phyloP scores from a whole-genome alignment of 2,113 vertebrate species.

The Dipodomys spectabilis region DNA sequence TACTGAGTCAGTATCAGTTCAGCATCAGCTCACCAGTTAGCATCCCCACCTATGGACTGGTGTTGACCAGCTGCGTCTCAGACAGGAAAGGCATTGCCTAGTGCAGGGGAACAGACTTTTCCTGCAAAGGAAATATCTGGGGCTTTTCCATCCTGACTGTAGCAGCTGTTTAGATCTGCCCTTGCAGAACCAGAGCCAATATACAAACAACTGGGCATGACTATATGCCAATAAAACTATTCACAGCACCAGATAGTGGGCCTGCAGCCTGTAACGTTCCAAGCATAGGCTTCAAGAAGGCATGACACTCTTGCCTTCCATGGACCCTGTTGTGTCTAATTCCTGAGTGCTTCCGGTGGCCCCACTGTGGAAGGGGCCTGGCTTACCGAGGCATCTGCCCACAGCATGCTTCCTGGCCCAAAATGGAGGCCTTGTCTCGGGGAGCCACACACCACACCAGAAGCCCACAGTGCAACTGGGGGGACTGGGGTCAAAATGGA shows the following conservation, averaged over 20 bases:
- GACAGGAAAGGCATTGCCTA: not conserved
- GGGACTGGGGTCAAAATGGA: no score
- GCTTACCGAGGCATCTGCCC: no score
- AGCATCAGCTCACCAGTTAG: not conserved
- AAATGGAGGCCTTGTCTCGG: not conserved
- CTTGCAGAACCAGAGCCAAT: not conserved
- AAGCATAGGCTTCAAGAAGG: not conserved
- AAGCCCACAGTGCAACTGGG: not conserved
- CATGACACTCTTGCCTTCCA: not conserved
- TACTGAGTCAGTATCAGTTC: not conserved
- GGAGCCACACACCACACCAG: rapidly evolving
- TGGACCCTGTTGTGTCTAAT: not conserved
- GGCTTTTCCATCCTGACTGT: not conserved
- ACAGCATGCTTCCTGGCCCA: not conserved
- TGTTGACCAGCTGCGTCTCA: not conserved
- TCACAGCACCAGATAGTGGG: not conserved
- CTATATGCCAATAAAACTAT: not conserved
- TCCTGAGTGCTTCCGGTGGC: not conserved
- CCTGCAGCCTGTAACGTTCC: not conserved
- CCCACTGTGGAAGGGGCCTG: not conserved
- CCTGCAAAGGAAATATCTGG: not conserved
- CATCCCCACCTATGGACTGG: not conserved
- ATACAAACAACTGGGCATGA: not conserved
- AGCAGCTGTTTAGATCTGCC: not conserved
- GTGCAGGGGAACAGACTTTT: not conserved